A percentile compares a stretch with the other conserved stretches of the same genome.
phyloP scores from a whole-genome alignment of 1,140 invertebrate genomes.

The Monochamus saltuarius region DNA sequence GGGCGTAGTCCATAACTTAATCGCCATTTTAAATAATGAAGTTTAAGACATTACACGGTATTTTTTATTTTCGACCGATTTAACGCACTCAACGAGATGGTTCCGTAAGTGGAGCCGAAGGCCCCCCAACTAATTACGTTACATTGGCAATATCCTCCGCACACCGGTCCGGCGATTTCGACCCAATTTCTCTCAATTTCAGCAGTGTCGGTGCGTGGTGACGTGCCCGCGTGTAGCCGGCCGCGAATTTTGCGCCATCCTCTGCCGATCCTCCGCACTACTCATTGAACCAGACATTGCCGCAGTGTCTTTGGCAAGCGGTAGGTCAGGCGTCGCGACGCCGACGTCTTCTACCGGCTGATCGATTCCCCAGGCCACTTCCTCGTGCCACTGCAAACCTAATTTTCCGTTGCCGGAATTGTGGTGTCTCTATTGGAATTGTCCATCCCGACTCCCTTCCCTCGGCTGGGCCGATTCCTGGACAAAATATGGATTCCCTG shows the following conservation, averaged over 20 bases:
- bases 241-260: constrained; percentile 29
- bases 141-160: neutral
- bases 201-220: constrained; percentile 5
- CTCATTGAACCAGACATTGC: constrained; percentile 13
- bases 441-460: neutral
- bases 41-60: too few relatives aligned
- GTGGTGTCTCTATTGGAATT: neutral
- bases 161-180: neutral
- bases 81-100: neutral
- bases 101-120: neutral
- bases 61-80: too few relatives aligned
- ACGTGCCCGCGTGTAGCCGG: constrained; percentile 11
- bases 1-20: too few relatives aligned
- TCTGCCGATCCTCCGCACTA: constrained; percentile 22
- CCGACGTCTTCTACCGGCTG: constrained; percentile 25
- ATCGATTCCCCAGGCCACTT: constrained; percentile 20
- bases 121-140: neutral
- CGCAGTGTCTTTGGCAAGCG: constrained; percentile 29
- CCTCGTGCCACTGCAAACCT: constrained; percentile 3
- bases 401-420: constrained; percentile 3
- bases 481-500: neutral
- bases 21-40: too few relatives aligned
- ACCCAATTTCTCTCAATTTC: constrained; percentile 8
- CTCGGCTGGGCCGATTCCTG: neutral
- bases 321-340: constrained; percentile 32